A percentile compares a stretch with the other conserved stretches of the same genome.
These are phyloP conservation scores for Lottia scabra DNA, from an alignment of 2,888 invertebrate genomes.

Conservation along the genomic window DNA sequence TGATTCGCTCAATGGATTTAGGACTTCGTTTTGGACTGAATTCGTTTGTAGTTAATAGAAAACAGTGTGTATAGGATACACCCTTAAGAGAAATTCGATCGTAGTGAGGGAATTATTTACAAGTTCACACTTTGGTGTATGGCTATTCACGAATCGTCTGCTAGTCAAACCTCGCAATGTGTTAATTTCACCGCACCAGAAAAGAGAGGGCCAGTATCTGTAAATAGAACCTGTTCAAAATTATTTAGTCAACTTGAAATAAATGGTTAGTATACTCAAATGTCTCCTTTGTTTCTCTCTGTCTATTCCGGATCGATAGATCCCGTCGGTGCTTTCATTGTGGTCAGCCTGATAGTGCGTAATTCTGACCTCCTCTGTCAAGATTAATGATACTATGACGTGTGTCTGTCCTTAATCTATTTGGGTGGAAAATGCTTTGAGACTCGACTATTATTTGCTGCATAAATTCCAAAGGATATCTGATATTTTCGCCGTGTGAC, in stretches of 20 bases:
- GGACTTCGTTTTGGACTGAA: no score
- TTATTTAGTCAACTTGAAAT: conserved; percentile 1
- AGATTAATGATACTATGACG: not conserved
- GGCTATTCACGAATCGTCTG: conserved; percentile 1
- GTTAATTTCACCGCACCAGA: not conserved
- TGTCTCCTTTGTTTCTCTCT: not conserved
- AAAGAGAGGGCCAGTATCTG: not conserved
- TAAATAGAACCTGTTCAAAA: not conserved
- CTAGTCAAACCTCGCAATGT: not conserved
- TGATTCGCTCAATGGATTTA: no score
- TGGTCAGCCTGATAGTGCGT: not conserved
- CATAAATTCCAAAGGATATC: not conserved
- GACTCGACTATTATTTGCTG: not conserved
- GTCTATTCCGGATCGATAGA: not conserved
- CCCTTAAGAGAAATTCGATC: conserved; percentile 2
- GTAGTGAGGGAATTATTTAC: not conserved
- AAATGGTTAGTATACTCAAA: not conserved
- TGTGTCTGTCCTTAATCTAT: not conserved
- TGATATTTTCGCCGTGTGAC: no score
- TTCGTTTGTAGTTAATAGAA: no score
- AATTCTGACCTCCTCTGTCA: not conserved
- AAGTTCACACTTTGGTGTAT: not conserved
- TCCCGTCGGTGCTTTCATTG: not conserved
- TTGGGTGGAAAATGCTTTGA: not conserved
- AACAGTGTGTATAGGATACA: not conserved